Conservation (phyloP, 2,888 invertebrate species). For the Stomorhina lunata region DNA sequence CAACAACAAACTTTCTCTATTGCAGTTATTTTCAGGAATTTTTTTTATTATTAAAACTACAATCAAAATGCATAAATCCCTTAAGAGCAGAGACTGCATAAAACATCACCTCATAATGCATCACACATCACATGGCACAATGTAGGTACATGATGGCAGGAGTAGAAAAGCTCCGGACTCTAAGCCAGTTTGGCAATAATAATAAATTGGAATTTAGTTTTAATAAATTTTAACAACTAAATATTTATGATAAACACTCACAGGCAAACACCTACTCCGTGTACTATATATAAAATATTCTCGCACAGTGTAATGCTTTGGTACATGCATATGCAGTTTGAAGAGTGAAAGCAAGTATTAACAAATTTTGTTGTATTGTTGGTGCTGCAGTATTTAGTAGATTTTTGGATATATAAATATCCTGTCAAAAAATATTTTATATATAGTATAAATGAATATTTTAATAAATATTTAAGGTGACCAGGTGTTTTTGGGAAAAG, state of each 20-base stretch:
- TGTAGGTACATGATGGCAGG: too few relatives aligned
- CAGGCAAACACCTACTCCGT: not conserved
- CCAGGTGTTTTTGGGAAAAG: not conserved
- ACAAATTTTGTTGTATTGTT: not conserved
- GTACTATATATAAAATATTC: too few relatives aligned
- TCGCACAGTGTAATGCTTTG: too few relatives aligned
- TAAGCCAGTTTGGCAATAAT: slow-evolving; percentile 26
- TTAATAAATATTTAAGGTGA: not conserved
- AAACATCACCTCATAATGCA: not conserved
- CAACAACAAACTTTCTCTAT: not conserved
- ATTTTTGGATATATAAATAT: slow-evolving; percentile 7
- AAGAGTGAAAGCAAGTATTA: not conserved
- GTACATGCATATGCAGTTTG: not conserved
- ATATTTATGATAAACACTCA: slow-evolving; percentile 36
- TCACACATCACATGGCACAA: too few relatives aligned
- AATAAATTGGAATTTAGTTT: slow-evolving; percentile 51
- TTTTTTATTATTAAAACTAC: slow-evolving; percentile 51
- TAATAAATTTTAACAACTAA: slow-evolving; percentile 45
- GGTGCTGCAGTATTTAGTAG: not conserved
- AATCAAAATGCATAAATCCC: slow-evolving; percentile 62
- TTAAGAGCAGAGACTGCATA: slow-evolving; percentile 1
- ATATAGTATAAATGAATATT: not conserved
- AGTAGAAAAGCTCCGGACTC: too few relatives aligned
- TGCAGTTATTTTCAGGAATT: not conserved
- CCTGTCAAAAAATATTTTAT: slow-evolving; percentile 38